Percentiles rank a stretch among this genome's conserved stretches.
Conservation (phyloP, 2,888 invertebrate genomes). For the Hirtodrosophila alboralis region DNA sequence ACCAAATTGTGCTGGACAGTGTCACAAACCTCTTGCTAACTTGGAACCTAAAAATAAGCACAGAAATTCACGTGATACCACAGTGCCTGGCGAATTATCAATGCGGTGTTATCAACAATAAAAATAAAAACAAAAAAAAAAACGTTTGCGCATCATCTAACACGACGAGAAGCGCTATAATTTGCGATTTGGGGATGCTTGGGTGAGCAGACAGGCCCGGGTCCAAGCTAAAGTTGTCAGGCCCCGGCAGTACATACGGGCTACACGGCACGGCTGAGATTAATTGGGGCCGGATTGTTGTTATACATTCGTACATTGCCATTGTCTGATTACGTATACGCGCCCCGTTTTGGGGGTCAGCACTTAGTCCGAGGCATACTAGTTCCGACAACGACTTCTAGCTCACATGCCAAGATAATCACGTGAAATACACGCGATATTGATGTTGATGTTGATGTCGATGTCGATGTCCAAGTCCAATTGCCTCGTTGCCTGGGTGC, state of each 20-base stretch:
- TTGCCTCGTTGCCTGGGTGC: slow-evolving; percentile 18
- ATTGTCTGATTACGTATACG: slow-evolving; percentile 14
- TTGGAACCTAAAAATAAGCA: slow-evolving; percentile 54
- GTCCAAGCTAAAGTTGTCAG: slow-evolving; percentile 21
- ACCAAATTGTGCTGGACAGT: too few relatives aligned
- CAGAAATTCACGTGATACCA: slow-evolving; percentile 41
- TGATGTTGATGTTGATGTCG: neutral
- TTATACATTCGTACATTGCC: neutral
- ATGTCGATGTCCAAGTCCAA: neutral
- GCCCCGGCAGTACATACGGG: neutral
- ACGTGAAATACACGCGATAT: slow-evolving; percentile 55
- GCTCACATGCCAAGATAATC: slow-evolving; percentile 21
- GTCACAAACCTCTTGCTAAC: too few relatives aligned
- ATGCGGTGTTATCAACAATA: slow-evolving; percentile 34
- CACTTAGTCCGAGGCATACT: neutral
- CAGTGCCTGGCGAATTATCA: slow-evolving; percentile 10
- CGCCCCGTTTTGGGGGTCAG: slow-evolving; percentile 22
- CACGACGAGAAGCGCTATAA: neutral
- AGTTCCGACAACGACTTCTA: too few relatives aligned
- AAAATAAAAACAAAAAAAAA: too few relatives aligned
- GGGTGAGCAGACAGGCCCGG: slow-evolving; percentile 34
- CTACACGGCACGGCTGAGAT: neutral
- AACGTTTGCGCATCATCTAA: slow-evolving; percentile 44
- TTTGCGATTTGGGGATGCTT: neutral
- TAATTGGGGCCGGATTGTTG: slow-evolving; percentile 12